Conservation (phyloP, 2,113 vertebrate species). For the Pygoscelis adeliae region DNA sequence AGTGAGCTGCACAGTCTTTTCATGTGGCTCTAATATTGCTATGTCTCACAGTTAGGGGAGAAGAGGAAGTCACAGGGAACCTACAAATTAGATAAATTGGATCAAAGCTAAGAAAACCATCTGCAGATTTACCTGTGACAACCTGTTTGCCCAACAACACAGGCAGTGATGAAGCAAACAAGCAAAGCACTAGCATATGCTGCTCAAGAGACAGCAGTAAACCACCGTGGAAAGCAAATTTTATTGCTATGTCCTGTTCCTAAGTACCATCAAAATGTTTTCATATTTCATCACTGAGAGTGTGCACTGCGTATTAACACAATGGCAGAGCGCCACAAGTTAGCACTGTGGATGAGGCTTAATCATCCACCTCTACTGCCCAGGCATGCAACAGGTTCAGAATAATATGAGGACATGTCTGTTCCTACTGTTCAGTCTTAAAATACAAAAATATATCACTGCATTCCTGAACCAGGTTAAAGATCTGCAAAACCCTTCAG, state of each 20-base stretch:
- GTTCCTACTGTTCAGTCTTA: background rate
- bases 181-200: slow-evolving; percentile 61
- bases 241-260: background rate
- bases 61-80: background rate
- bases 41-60: background rate
- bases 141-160: slow-evolving; percentile 56
- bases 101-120: slow-evolving; percentile 39
- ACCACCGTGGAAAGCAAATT: slow-evolving; percentile 6
- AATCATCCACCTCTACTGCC: background rate
- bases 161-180: slow-evolving; percentile 18
- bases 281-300: background rate
- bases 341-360: background rate
- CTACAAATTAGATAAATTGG: background rate
- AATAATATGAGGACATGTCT: background rate
- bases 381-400: background rate
- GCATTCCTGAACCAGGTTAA: background rate
- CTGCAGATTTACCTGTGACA: slow-evolving; percentile 57
- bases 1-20: background rate
- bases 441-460: background rate
- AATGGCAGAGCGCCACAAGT: background rate
- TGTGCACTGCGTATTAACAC: background rate
- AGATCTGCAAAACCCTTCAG: background rate
- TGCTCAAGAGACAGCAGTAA: slow-evolving; percentile 50
- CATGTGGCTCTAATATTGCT: background rate
- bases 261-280: slow-evolving; percentile 54